Evolutionary conservation across 2,113 vertebrate genomes (phyloP).

Genomic region (Daphoenositta chrysoptera): DNA sequence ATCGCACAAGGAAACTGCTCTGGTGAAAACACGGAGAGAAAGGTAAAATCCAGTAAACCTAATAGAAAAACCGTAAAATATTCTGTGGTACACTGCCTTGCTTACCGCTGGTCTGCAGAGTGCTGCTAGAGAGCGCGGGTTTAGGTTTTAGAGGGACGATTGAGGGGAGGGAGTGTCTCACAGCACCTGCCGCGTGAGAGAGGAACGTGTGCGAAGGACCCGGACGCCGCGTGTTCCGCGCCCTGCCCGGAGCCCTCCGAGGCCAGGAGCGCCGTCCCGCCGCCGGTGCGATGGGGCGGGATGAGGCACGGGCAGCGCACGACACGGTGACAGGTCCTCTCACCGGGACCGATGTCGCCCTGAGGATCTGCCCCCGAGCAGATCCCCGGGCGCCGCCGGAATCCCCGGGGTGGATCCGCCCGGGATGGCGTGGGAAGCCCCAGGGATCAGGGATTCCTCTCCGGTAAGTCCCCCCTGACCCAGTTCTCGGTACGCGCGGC

Average conservation of each 20-base stretch:
- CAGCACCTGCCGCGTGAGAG: rapidly evolving
- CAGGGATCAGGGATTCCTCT: background rate
- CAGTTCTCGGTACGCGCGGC: background rate
- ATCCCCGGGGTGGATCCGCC: background rate
- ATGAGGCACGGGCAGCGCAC: background rate
- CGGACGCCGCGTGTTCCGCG: rapidly evolving
- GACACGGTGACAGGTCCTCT: rapidly evolving
- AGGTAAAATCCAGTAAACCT: rapidly evolving
- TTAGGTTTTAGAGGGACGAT: rapidly evolving
- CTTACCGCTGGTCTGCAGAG: rapidly evolving
- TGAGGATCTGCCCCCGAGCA: background rate
- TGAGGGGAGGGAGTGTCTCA: rapidly evolving
- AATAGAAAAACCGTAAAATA: rapidly evolving
- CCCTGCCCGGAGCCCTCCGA: background rate
- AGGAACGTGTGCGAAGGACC: rapidly evolving
- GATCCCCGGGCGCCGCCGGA: background rate
- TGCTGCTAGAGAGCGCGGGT: rapidly evolving
- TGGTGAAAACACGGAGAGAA: rapidly evolving
- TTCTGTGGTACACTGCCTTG: rapidly evolving
- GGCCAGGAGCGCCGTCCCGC: background rate
- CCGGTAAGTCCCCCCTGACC: background rate
- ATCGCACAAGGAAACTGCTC: background rate
- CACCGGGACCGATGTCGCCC: rapidly evolving
- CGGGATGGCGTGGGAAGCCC: background rate
- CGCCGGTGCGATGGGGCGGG: background rate